Percentiles rank a stretch among this genome's conserved stretches.
These are phyloP conservation scores for Mycogona germanica DNA, from an alignment of 2,888 invertebrate genomes.

Conservation along the genomic window DNA sequence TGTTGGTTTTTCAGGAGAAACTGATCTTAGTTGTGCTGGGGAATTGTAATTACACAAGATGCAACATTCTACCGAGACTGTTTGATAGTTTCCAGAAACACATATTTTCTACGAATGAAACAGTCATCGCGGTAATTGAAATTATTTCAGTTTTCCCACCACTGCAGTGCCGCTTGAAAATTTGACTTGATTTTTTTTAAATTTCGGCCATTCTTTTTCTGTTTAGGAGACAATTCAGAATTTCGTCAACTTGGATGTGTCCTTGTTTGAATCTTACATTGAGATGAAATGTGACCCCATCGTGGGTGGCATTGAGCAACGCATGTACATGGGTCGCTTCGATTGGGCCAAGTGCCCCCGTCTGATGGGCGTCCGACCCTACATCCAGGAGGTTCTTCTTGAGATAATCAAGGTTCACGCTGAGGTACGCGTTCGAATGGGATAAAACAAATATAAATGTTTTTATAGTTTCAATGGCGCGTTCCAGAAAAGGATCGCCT, in stretches of 20 bases:
- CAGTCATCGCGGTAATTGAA: not conserved
- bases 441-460: too few relatives aligned
- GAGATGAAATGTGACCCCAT: slow-evolving; percentile 89
- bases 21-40: slow-evolving; percentile 67
- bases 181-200: too few relatives aligned
- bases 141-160: too few relatives aligned
- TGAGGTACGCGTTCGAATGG: slow-evolving; percentile 32
- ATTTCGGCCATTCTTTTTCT: not conserved
- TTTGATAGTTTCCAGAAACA: slow-evolving; percentile 46
- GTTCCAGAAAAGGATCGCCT: too few relatives aligned
- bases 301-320: slow-evolving; percentile 90
- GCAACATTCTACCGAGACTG: slow-evolving; percentile 57
- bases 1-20: slow-evolving; percentile 29
- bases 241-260: slow-evolving; percentile 30
- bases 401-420: slow-evolving; percentile 41
- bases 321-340: slow-evolving; percentile 84
- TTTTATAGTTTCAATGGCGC: too few relatives aligned
- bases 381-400: slow-evolving; percentile 50
- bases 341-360: slow-evolving; percentile 63
- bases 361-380: slow-evolving; percentile 67
- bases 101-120: slow-evolving; percentile 23
- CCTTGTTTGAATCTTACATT: slow-evolving; percentile 51
- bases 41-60: slow-evolving; percentile 74
- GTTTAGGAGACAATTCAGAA: slow-evolving; percentile 29
- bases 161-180: too few relatives aligned